Base-by-base conservation (phyloP, 2,113 vertebrate species). In the Morone chrysops region DNA sequence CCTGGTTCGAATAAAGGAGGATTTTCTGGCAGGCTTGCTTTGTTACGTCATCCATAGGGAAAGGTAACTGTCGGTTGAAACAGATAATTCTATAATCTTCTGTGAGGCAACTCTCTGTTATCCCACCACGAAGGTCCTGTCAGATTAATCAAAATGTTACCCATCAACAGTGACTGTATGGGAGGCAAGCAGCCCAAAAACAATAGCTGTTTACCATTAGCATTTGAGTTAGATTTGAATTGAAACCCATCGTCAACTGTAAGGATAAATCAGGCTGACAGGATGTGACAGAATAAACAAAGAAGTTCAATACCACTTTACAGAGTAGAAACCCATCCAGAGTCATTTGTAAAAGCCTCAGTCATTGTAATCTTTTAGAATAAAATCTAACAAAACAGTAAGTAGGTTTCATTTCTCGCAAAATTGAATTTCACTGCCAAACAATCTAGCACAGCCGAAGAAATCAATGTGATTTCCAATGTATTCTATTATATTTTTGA, bases 51-150 rank as follows among this genome's bases (percentile, higher is more conserved):
- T 80, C 65, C 75, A 59, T 65, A 18, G 76, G 70, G 81, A 75
- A 59, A 86, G 79, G 83, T 93, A 94, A 92, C 89, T 86, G 81
- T 74, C 48, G 66, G 66, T 78, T 84, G 80, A 90, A 83, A 81
- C 50, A 82, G 69, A 86, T 91, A 86, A 90, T 89, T 87, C 82
- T 65, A 83, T 85, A 82, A 89, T 94, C 86, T 83, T 91, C 72
- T 36, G 75, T 81, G 87, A 75, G 70, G 79, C 62, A 74, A 71
- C 82, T 85, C 25, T 41, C 72, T 69, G 41, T 67, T 80, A 51
- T 74, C 80, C 85, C 75, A 76, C 68, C 16, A 53, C 76, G 85
- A 79, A 88, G 74, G 83, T 80, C 68, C 81, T 90, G 83, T 89
- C 88, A 84, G 84, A 87, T 89, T 88, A 88, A 81, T 89, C 78